Conservation (phyloP, 2,113 vertebrate genomes). For the Thryonomys swinderianus region DNA sequence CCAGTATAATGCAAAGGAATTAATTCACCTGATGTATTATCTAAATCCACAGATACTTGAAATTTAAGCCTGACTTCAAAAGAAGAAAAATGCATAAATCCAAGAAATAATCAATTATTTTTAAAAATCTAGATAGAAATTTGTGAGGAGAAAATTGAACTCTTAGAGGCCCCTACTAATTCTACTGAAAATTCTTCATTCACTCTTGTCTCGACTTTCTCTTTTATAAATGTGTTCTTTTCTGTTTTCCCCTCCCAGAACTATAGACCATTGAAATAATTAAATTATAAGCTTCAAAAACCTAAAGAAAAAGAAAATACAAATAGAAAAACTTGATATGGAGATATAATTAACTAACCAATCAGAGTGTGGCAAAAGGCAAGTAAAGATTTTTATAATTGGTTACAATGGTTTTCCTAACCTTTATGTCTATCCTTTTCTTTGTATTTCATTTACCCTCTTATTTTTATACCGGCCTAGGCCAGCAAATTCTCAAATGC, state of each 20-base stretch:
- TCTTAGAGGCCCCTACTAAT: background rate
- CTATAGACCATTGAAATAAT: background rate
- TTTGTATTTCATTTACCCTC: background rate
- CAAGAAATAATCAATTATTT: background rate
- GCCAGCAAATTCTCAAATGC: background rate
- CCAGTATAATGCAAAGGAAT: constrained; percentile 9
- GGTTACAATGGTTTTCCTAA: background rate
- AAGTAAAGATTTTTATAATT: background rate
- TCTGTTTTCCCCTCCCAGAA: background rate
- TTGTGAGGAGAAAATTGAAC: background rate
- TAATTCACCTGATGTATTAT: constrained; percentile 45
- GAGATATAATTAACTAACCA: constrained; percentile 27
- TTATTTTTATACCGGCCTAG: accelerated
- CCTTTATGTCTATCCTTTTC: accelerated
- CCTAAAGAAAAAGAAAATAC: background rate
- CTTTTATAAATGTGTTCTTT: background rate
- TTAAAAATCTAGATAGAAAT: background rate
- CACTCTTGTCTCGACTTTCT: background rate
- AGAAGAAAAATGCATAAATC: background rate
- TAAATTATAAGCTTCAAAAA: background rate
- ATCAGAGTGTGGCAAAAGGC: background rate
- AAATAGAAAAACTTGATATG: background rate
- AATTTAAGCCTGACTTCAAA: constrained; percentile 39
- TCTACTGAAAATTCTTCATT: background rate
- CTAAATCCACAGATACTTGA: constrained; percentile 43